A percentile compares a stretch with the other conserved stretches of the same genome.
phyloP scores from a whole-genome alignment of 2,797 vertebrate genomes.

The Balearica regulorum region DNA sequence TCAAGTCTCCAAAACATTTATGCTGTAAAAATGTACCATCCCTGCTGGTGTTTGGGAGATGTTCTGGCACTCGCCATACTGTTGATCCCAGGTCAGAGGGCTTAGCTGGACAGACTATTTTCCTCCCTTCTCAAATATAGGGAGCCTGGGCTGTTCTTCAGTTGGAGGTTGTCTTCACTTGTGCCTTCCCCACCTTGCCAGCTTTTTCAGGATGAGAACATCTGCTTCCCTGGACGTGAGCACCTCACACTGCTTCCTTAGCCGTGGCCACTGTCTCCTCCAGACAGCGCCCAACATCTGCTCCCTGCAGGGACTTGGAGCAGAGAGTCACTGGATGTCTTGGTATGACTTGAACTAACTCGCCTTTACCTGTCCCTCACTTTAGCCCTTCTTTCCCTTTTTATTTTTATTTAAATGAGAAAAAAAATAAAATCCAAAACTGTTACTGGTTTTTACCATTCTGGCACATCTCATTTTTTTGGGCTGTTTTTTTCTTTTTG shows the following conservation, averaged over 20 bases:
- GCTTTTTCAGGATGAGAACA: background rate
- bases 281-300: accelerated
- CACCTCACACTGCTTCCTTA: background rate
- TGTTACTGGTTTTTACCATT: background rate
- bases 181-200: background rate
- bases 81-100: background rate
- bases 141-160: background rate
- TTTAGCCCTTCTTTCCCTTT: background rate
- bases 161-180: background rate
- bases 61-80: accelerated
- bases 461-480: background rate
- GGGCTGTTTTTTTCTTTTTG: background rate
- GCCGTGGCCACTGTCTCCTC: background rate
- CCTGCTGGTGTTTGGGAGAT: background rate
- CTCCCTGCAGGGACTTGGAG: background rate
- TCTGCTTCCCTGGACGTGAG: background rate
- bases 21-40: background rate
- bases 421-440: accelerated
- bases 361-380: background rate
- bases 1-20: background rate
- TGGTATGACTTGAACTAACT: background rate
- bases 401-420: background rate
- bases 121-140: background rate
- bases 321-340: background rate
- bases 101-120: background rate